Conservation (phyloP, 2,888 invertebrate genomes). For the Malachius bipustulatus region DNA sequence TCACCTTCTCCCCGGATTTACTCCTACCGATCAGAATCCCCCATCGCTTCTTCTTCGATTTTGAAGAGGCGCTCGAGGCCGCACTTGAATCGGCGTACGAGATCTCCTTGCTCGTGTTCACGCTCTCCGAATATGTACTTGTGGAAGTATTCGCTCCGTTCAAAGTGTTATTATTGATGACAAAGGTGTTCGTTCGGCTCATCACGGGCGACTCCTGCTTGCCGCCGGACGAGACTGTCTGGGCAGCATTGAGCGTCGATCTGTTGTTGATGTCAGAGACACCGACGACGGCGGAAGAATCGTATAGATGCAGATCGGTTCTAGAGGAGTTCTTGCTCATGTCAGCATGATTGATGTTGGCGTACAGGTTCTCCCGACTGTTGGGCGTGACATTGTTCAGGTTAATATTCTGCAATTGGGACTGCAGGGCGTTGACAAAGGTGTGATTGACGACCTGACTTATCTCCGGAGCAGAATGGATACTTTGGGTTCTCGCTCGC, state of each 20-base stretch:
- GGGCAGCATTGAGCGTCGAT: background rate
- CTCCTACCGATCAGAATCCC: constrained; percentile 54
- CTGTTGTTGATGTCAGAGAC: background rate
- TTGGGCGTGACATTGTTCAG: background rate
- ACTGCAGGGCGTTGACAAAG: constrained; percentile 28
- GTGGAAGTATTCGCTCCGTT: background rate
- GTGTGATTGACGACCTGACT: constrained; percentile 31
- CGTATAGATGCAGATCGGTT: background rate
- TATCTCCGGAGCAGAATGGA: constrained; percentile 58
- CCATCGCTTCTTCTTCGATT: constrained; percentile 49
- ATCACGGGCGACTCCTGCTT: background rate
- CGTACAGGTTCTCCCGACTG: constrained; percentile 33
- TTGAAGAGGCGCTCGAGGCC: constrained; percentile 18
- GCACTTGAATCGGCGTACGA: background rate
- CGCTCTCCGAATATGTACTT: background rate
- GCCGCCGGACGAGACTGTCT: background rate
- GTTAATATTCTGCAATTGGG: constrained; percentile 16
- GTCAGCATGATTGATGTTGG: constrained; percentile 25
- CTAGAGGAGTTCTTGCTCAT: background rate
- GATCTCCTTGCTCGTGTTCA: background rate
- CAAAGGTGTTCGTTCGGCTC: background rate
- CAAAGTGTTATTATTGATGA: background rate
- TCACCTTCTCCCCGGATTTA: constrained; percentile 45
- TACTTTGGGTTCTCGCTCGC: constrained; percentile 49
- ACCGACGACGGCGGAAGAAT: background rate